These are phyloP conservation scores for Neodiprion fabricii DNA, from an alignment of 1,140 invertebrate genomes.

Conservation along the genomic window DNA sequence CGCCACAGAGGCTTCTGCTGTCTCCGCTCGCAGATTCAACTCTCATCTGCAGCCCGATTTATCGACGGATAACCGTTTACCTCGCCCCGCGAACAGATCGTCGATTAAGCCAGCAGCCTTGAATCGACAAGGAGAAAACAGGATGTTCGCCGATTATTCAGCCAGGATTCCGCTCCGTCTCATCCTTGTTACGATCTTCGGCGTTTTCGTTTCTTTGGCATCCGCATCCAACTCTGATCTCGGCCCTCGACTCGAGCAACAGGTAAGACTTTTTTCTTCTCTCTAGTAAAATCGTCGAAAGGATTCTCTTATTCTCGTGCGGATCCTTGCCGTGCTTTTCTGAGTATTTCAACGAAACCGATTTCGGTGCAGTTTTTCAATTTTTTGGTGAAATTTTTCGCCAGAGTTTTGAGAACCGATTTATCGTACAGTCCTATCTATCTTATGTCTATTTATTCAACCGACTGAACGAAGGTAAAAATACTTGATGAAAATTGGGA, in stretches of 20 bases:
- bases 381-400: too few species aligned
- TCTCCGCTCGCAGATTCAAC: slow-evolving; percentile 9
- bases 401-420: too few species aligned
- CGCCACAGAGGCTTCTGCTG: slow-evolving; percentile 40
- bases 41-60: background rate
- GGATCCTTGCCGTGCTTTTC: background rate
- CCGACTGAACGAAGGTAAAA: too few species aligned
- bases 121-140: background rate
- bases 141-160: slow-evolving; percentile 1
- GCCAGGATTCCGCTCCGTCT: background rate
- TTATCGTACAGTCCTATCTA: too few species aligned
- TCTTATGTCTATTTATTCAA: too few species aligned
- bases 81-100: too few species aligned
- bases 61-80: too few species aligned
- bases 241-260: background rate
- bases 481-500: too few species aligned
- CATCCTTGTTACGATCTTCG: background rate
- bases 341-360: too few species aligned
- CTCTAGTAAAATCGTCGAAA: background rate
- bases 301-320: background rate
- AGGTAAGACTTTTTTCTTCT: background rate
- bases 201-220: background rate
- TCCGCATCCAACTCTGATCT: background rate
- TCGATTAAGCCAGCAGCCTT: too few species aligned
- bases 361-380: too few species aligned